Base-by-base conservation (phyloP, 1,140 invertebrate genomes). In the Drosophila arawakana region DNA sequence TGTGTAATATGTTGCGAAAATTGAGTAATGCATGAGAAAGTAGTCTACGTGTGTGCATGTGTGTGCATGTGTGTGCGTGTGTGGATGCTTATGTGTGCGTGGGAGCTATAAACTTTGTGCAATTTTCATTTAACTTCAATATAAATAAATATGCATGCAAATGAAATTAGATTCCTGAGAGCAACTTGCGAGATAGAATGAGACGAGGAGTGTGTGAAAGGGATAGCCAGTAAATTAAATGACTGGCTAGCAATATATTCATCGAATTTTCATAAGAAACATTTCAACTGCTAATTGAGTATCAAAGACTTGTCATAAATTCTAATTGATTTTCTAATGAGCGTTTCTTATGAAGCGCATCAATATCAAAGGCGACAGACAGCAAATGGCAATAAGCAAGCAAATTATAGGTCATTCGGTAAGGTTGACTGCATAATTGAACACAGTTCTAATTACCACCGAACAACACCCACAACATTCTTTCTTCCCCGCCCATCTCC, bases 141-240 rank as follows among this genome's bases (percentile, higher is more conserved):
- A 63, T 44, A 76, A 76, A 81, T 81, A 81, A 81, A 77, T 81
- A 77, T 81, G 70, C 69, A 73, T 76, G 54, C 73, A 62, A 71
- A 66, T 66, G 47, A 69, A 76, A 81, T 81, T 76, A 50, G 57
- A 43, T 76, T 62, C 62, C 61, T 44, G 2, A 18, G 39, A 15
- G 8, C 25, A 50, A 47, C 18, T 21, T 21, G 15, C 2, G 41
- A 46, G n/a, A 59, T 11, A 37, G 7, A 44, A 21, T 30, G 21
- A 7, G n/a, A n/a, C 7, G 35, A 0, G 3, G 11, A 35, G 41
- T 13, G 41, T 13, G 11, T 43, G 41, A 43, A 43, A 47, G 7
- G 18, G 46, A 47, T 47, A 47, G 18, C 18, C 43, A 43, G 39
- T 43, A 11, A 7, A 30, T 44, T 44, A 34, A 21, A 21, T 21